Evolutionary conservation across 2,113 vertebrate genomes (phyloP), one percentile per base, ranked within the genome.

Genomic region (Elanus axillaris): DNA sequence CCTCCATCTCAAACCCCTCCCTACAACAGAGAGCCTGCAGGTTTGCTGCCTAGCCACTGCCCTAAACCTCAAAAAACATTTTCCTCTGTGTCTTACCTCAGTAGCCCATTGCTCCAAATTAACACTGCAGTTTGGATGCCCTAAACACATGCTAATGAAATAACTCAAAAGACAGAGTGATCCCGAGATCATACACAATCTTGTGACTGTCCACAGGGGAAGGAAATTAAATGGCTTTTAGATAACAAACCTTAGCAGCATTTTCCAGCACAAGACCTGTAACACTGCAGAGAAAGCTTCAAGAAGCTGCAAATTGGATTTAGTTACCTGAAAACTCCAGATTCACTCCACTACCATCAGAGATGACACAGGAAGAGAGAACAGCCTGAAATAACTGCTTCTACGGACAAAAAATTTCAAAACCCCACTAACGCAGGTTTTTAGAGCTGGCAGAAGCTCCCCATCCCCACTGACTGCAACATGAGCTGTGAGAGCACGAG

Each of bases 21-120:
- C 12, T 26, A 7, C 45, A 78, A 84, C 0, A 5, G 5, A 56
- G 7, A 68, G 22, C 25, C 59, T 66, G 31, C 23, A 68, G 26
- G 20, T 55, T 47, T 21, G 4, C 58, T 60, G 66, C 17, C 13
- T 21, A 75, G 15, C 34, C 78, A 71, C 47, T 25, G n/a, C 48
- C 48, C 86, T 52, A 20, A 52, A 73, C 71, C 13, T 4, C 25
- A 40, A 31, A 56, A 86, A 75, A 42, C 26, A 31, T 60, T 10
- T 29, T 5, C 4, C 36, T 19, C 9, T 0, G 0, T 12, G 19
- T 71, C 34, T 69, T 67, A 62, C 34, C 47, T 25, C 7, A 0
- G 13, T 10, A 77, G 50, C 31, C 7, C 55, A 11, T 3, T 36
- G 48, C 31, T 55, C 36, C 38, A 63, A 48, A 71, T 64, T 10